Conservation (phyloP, 2,888 invertebrate genomes). For the Drosophila rellima region DNA sequence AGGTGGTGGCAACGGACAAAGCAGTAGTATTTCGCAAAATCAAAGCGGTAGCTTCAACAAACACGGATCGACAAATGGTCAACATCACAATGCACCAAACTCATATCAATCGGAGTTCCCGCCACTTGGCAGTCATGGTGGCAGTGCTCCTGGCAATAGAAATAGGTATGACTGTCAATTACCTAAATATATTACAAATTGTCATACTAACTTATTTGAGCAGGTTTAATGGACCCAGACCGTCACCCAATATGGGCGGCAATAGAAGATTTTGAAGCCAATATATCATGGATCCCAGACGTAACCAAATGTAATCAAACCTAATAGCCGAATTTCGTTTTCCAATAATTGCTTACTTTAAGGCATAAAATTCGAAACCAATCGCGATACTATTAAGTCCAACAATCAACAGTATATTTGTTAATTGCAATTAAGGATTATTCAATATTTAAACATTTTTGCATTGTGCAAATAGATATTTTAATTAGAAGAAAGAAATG, state of each 20-base stretch:
- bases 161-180: slow-evolving; percentile 72
- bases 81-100: slow-evolving; percentile 63
- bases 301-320: slow-evolving; percentile 32
- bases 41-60: slow-evolving; percentile 86
- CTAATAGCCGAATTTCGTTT: slow-evolving; percentile 71
- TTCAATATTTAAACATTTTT: slow-evolving; percentile 57
- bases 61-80: slow-evolving; percentile 68
- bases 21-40: slow-evolving; percentile 77
- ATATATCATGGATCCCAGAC: slow-evolving; percentile 26
- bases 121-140: slow-evolving; percentile 66
- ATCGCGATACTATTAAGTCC: slow-evolving; percentile 48
- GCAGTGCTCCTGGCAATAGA: slow-evolving; percentile 61
- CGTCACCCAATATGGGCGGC: slow-evolving; percentile 76
- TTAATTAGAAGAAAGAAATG: slow-evolving; percentile 46
- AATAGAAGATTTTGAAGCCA: slow-evolving; percentile 83
- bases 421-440: slow-evolving; percentile 64
- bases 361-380: slow-evolving; percentile 28
- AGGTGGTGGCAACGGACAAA: slow-evolving; percentile 74
- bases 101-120: slow-evolving; percentile 84
- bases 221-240: slow-evolving; percentile 83
- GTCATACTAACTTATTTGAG: slow-evolving; percentile 33
- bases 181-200: not conserved
- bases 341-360: slow-evolving; percentile 53
- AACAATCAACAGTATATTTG: slow-evolving; percentile 69
- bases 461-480: slow-evolving; percentile 57